Base-by-base conservation (phyloP, 2,113 vertebrate genomes). In the Camelus bactrianus region DNA sequence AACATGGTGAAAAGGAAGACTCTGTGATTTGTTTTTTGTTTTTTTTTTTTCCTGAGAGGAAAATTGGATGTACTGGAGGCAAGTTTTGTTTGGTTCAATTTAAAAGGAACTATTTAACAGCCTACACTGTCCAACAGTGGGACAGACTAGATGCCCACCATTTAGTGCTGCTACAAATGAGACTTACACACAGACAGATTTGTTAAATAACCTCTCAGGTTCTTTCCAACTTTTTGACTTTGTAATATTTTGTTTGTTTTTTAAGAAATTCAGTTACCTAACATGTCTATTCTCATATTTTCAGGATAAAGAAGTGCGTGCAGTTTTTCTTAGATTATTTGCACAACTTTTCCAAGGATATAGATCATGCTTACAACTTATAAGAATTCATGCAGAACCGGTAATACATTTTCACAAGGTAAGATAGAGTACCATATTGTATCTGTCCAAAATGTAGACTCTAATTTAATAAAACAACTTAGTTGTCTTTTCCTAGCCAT, bases 361-460 rank as follows among this genome's bases (percentile, higher is more conserved):
- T 98, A 99, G 99, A 67, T 99, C 99, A 2, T 99, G 99, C 96
- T 99, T 99, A 96, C 99, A 99, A 98, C 99, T 99, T 96, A 99
- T 99, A 98, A 99, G 99, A 95, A 99, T 99, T 96, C 99, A 99
- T 97, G 99, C 99, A 73, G 99, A 99, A 97, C 99, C 99, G 22
- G 99, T 99, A 95, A 99, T 99, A 98, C 99, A 99, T 98, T 99
- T 99, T 98, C 99, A 99, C 98, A 99, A 99, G 99, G 99, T 99
- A 98, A 97, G 96, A 62, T 86, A 35, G 3, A 88, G 50, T 85
- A 75, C 35, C 26, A 17, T 82, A 54, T 89, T 92, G 20, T 77
- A 69, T 94, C 58, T 93, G 42, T 93, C 50, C 30, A 81, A 91
- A 87, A 94, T 64, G 42, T 79, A 64, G 11, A 67, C 60, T 92